Evolutionary conservation across 2,113 vertebrate species (phyloP), one percentile per base, ranked within the genome.

Genomic region (Stigmatopora argus): DNA sequence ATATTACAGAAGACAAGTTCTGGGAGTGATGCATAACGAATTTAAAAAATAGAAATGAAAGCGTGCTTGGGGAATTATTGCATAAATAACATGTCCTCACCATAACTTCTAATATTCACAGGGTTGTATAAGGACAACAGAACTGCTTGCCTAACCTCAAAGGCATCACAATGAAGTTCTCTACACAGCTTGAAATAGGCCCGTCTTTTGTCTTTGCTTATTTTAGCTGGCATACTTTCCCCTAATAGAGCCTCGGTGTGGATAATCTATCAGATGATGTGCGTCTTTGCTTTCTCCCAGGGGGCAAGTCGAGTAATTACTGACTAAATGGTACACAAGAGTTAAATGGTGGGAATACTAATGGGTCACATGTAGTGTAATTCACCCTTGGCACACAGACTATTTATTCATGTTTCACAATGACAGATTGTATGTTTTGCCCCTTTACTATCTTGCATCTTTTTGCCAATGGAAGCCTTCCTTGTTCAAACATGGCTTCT

Each of bases 201-300:
- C 80, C 70, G 79, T 70, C 74, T 83, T 81, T 77, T 82, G 84
- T 74, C 79, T 89, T 78, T 83, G 83, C 86, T 88, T 88, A 84
- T 89, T 88, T 86, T 86, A 86, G 73, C 86, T 86, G 86, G 84
- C 84, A 85, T 81, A 79, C 68, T 86, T 89, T 84, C 78, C 69
- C 55, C 74, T 83, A 85, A 88, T 82, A 74, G 83, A 88, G 79
- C 85, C 79, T 74, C 79, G 62, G 79, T 71, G 80, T 70, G 86
- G 86, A 87, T 83, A 88, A 82, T 85, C 82, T 81, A 90, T 90
- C 90, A 85, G 89, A 90, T 90, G 83, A 86, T 86, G 79, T 68
- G 77, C 73, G 81, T 89, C 85, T 89, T 89, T 87, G 76, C 85
- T 87, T 90, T 83, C 85, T 88, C 90, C 71, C 55, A 21, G 79